phyloP scores from a whole-genome alignment of 2,797 vertebrate genomes.

The Platyrinchus mystaceus region DNA sequence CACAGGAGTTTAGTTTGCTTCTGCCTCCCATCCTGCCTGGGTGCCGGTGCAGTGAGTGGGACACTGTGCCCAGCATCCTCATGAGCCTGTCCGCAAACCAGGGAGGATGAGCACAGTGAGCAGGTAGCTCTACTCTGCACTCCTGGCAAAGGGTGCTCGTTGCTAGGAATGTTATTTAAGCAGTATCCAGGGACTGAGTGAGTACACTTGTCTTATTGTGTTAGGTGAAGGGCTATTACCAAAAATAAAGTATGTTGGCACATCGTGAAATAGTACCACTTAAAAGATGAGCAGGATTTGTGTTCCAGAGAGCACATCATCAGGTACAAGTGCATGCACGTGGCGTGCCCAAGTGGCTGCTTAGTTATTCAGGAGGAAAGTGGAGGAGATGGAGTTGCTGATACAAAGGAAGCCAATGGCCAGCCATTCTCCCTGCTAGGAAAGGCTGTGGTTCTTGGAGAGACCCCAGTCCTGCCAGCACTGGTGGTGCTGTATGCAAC shows the following conservation, averaged over 20 bases:
- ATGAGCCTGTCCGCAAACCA: not conserved
- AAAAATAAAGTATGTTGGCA: constrained; percentile 17
- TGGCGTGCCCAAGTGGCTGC: not conserved
- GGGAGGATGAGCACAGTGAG: not conserved
- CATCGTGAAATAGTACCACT: not conserved
- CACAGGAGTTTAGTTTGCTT: not conserved
- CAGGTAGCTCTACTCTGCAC: not conserved
- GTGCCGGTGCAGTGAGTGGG: not conserved
- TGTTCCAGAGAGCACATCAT: not conserved
- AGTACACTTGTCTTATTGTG: not conserved
- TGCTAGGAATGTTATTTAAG: not conserved
- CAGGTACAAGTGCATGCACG: not conserved
- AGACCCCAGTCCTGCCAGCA: not conserved
- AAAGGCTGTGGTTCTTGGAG: not conserved
- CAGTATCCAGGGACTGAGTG: not conserved
- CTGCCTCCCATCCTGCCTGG: not conserved
- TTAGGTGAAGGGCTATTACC: constrained; percentile 36
- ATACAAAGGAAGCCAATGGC: accelerated
- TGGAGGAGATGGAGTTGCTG: not conserved
- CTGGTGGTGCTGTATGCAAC: not conserved
- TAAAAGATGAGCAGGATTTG: constrained; percentile 4
- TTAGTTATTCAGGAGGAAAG: not conserved
- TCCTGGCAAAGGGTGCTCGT: not conserved
- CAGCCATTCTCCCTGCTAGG: not conserved
- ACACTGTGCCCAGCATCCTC: not conserved